A percentile compares a stretch with the other conserved stretches of the same genome.
These are phyloP conservation scores for Cepaea hortensis DNA, from an alignment of 2,888 invertebrate genomes.

Conservation along the genomic window DNA sequence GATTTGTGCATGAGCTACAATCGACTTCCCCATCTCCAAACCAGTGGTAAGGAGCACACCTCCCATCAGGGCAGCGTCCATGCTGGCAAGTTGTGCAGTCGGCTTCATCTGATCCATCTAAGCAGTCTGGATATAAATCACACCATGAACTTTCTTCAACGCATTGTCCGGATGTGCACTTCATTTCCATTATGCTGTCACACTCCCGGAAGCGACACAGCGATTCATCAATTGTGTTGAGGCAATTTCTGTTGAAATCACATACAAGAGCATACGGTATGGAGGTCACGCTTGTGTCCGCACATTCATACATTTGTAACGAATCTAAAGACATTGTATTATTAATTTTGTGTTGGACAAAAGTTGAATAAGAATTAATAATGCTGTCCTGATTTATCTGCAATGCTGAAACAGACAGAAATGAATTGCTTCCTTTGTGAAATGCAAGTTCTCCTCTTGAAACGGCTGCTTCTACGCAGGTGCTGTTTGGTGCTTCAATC, in stretches of 20 bases:
- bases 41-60: constrained; percentile 31
- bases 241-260: constrained; percentile 14
- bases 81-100: constrained; percentile 21
- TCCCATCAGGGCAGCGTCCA: constrained; percentile 27
- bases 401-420: constrained; percentile 11
- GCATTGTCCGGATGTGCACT: constrained; percentile 10
- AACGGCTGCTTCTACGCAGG: background rate
- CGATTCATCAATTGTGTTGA: constrained; percentile 4
- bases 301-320: background rate
- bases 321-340: background rate
- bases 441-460: background rate
- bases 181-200: background rate
- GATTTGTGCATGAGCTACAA: constrained; percentile 17
- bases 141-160: constrained; percentile 1
- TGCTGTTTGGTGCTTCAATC: background rate
- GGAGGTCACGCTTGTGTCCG: background rate
- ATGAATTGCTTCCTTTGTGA: background rate
- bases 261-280: constrained; percentile 17
- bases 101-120: constrained; percentile 28
- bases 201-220: background rate
- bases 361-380: background rate
- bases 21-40: constrained; percentile 31
- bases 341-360: background rate
- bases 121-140: constrained; percentile 27
- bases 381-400: background rate